Conservation (phyloP, 2,797 vertebrate species). For the Calcarius lapponicus region DNA sequence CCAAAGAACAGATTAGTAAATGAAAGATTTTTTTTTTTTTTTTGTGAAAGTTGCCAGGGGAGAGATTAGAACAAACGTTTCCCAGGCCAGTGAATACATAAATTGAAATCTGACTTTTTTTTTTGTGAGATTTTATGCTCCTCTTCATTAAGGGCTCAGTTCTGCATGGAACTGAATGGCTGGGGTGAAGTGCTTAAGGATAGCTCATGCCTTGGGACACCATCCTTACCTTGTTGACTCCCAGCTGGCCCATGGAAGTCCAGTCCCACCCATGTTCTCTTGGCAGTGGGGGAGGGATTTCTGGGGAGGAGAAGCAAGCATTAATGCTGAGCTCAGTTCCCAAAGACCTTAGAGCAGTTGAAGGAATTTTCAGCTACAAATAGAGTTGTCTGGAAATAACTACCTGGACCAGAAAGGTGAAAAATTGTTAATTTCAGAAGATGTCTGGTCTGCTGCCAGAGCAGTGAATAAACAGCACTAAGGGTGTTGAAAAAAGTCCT, state of each 20-base stretch:
- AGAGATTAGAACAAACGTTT: neutral
- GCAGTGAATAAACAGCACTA: neutral
- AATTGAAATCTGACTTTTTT: neutral
- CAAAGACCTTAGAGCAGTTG: neutral
- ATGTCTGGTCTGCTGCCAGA: neutral
- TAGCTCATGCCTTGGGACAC: neutral
- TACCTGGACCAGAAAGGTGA: neutral
- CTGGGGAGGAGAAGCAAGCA: neutral
- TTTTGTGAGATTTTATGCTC: neutral
- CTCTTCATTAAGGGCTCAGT: neutral
- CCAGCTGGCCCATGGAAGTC: neutral
- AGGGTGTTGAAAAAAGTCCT: neutral
- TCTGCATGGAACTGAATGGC: neutral
- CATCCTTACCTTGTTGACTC: neutral
- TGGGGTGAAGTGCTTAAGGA: neutral
- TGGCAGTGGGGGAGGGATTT: neutral
- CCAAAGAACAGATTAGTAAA: constrained; percentile 24
- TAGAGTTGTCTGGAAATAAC: neutral
- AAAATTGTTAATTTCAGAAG: neutral
- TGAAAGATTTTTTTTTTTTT: neutral
- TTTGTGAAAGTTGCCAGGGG: neutral
- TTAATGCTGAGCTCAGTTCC: neutral
- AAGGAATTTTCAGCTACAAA: constrained; percentile 3
- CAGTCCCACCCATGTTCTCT: rapidly evolving
- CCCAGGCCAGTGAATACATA: neutral